Evolutionary conservation across 1,140 invertebrate species (phyloP), one percentile per base, ranked within the genome.

Genomic region (Apis mellifera): DNA sequence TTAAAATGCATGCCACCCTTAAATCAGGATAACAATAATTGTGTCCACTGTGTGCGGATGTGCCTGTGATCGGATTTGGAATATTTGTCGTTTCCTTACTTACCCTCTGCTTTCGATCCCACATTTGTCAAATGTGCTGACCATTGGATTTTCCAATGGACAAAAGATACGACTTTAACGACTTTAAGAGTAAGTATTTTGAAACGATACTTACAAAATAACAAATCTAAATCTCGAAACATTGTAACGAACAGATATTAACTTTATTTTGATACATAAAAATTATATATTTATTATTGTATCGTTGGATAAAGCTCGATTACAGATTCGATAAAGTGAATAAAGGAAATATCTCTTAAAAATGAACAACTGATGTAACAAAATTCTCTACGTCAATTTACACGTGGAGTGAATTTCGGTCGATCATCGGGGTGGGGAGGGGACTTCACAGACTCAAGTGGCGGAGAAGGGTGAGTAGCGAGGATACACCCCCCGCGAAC

Each of bases 1-100:
- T 90, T 90, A 90, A 91, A 93, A 93, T 92, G 88, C 86, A 92
- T 90, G 90, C 71, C 84, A 68, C 60, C 83, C 87, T 89, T 93
- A 92, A 93, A 93, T 93, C 91, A 93, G 82, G 60, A 71, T 55
- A 82, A 78, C 81, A 87, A 90, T 92, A 83, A 89, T 84, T 68
- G 59, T 72, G 59, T 79, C 68, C 78, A 66, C 50, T 73, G 79
- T 73, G 79, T 74, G 9, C 42, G 74, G 82, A 78, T 32, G 32
- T 72, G 87, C 57, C 23, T 76, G 78, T 76, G 78, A 71, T 64
- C 69, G 52, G n/a, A 23, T 64, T 17, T 50, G 66, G 79, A 79
- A 64, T 78, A 76, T 82, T 88, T 84, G 59, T 66, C 78, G 50
- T 50, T 48, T 57, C 42, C 52, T 60, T 50, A 78, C 52, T 60